phyloP scores from a whole-genome alignment of 2,113 vertebrate species.

The Diadophis punctatus region DNA sequence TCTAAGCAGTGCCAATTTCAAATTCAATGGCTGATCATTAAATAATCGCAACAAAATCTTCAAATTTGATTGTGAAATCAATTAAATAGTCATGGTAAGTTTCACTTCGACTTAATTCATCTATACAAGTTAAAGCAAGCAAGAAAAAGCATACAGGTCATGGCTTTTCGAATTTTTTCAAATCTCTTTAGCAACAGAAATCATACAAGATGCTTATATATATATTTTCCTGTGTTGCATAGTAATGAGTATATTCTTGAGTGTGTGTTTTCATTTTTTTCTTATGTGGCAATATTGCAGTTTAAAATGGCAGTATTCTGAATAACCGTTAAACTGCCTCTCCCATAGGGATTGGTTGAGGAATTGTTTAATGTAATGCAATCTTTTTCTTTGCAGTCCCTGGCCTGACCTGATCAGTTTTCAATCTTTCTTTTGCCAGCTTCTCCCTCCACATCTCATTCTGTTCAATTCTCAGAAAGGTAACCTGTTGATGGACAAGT shows the following conservation, averaged over 20 bases:
- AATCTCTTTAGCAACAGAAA: not conserved
- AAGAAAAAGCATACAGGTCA: not conserved
- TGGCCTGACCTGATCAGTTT: not conserved
- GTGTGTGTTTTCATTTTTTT: not conserved
- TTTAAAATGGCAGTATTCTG: not conserved
- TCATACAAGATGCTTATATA: not conserved
- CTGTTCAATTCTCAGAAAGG: not conserved
- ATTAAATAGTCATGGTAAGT: not conserved
- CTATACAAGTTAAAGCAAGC: not conserved
- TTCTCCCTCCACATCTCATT: not conserved
- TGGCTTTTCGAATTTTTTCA: not conserved
- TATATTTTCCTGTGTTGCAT: not conserved
- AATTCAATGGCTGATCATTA: not conserved
- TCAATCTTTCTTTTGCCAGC: not conserved
- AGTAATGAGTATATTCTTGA: not conserved
- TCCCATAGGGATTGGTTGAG: not conserved
- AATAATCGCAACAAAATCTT: too few relatives aligned
- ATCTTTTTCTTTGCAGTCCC: not conserved
- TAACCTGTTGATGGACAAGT: not conserved
- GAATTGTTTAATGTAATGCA: not conserved
- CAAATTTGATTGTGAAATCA: too few relatives aligned
- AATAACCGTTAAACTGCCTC: not conserved
- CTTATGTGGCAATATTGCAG: not conserved
- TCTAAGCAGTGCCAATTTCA: not conserved
- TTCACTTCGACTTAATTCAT: not conserved